Evolutionary conservation across 2,888 invertebrate species (phyloP).

Genomic region (Pandemis corylana): DNA sequence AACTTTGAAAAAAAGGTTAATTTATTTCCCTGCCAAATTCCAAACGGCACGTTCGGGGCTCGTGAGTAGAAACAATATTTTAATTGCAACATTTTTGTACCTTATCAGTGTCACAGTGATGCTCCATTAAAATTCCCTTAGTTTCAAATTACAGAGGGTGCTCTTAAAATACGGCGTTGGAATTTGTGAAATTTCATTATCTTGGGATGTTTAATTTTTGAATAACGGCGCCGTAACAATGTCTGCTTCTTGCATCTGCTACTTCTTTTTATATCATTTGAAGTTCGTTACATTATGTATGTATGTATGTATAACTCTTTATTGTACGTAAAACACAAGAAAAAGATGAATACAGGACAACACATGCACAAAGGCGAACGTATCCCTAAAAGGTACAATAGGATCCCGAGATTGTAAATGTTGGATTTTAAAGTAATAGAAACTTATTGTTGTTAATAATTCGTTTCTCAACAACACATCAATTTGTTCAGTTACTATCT

Average conservation of each 20-base stretch:
- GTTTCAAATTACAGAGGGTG: constrained; percentile 41
- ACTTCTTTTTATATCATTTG: constrained; percentile 1
- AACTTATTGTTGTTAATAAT: not conserved
- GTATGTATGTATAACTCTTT: no score
- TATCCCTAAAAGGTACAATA: no score
- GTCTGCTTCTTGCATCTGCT: not conserved
- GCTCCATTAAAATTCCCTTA: constrained; percentile 45
- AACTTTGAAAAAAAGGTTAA: not conserved
- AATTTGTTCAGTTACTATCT: no score
- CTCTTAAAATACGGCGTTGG: constrained; percentile 40
- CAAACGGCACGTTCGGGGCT: not conserved
- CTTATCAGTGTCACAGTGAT: constrained; percentile 41
- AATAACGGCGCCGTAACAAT: constrained; percentile 22
- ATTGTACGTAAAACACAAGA: no score
- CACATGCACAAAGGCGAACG: no score
- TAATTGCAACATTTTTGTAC: constrained; percentile 39
- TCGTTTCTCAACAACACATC: no score
- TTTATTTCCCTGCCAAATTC: not conserved
- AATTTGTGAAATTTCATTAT: constrained; percentile 52
- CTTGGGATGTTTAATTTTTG: constrained; percentile 44
- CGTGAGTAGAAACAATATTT: constrained; percentile 29
- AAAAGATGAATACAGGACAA: no score
- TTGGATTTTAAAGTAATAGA: not conserved
- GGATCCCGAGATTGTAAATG: no score
- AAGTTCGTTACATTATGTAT: not conserved